Base-by-base conservation (phyloP, 2,797 vertebrate species). In the Epinephelus awoara region DNA sequence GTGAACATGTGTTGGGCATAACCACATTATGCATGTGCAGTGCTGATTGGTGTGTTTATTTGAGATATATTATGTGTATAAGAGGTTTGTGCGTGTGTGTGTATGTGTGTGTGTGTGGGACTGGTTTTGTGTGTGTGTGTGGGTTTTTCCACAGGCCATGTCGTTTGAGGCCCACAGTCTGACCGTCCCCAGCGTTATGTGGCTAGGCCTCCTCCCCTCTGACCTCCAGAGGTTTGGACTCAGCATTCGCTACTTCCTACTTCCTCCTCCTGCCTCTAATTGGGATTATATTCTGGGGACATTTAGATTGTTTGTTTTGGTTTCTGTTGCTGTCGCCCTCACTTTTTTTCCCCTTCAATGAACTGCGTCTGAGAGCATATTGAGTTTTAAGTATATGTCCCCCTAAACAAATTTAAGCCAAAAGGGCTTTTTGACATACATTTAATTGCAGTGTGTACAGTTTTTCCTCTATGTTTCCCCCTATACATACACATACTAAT, bases 121-220 rank as follows among this genome's bases (percentile, higher is more conserved):
- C 46, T 55, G 70, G 4, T 63, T 59, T 72, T 73, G 61, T 79
- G 67, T 75, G 72, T 75, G 72, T 62, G 65, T 34, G 27, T 71
- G 57, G 58, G 58, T 89, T 89, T 93, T 84, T 91, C 87, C 83
- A 78, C 77, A 99, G 98, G 96, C 98, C 18, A 98, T 99, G 98
- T 98, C 98, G 71, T 99, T 99, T 91, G 98, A 99, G 92, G 97
- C 97, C 75, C 96, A 95, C 89, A 97, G 93, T 83, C 97, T 99
- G 93, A 98, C 98, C 0, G 97, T 99, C 89, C 98, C 98, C 50
- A 96, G 96, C 62, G 89, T 98, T 88, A 95, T 96, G 94, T 99
- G 98, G 98, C 96, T 99, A 85, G 98, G 98, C 91, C 96, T 99
- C 88, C 97, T 99, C 90, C 98, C 98, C 86, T 99, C 98, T 84